A percentile compares a stretch with the other conserved stretches of the same genome.
These are phyloP conservation scores for Artibeus jamaicensis DNA, from an alignment of 2,797 vertebrate genomes.

Conservation along the genomic window DNA sequence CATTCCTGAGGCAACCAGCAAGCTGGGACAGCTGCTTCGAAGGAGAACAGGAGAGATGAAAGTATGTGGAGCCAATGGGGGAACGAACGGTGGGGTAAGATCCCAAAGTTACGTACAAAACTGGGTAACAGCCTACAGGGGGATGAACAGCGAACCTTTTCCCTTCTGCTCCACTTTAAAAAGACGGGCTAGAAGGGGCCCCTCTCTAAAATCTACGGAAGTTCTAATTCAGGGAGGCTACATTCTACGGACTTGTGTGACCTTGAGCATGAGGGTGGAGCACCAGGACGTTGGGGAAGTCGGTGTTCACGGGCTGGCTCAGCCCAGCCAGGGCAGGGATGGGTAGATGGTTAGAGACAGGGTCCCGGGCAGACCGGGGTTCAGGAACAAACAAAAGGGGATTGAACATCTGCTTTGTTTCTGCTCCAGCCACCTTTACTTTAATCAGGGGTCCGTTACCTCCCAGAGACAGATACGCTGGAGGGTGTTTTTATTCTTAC, in stretches of 20 bases:
- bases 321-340: neutral
- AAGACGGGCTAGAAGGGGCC: neutral
- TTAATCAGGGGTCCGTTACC: neutral
- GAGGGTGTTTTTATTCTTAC: neutral
- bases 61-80: neutral
- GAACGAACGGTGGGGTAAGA: neutral
- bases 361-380: neutral
- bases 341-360: neutral
- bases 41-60: neutral
- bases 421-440: neutral
- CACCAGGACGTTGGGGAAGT: accelerated
- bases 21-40: neutral
- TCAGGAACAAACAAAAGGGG: neutral
- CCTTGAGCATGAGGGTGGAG: neutral
- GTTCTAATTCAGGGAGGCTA: neutral
- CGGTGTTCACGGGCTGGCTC: neutral
- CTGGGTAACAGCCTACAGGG: neutral
- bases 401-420: neutral
- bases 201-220: neutral
- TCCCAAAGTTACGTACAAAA: neutral
- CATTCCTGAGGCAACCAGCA: neutral
- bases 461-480: neutral
- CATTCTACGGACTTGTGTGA: neutral
- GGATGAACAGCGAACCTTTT: neutral
- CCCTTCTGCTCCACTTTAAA: neutral